These are phyloP conservation scores for Dasyurus viverrinus DNA, from an alignment of 2,113 vertebrate genomes.

Conservation along the genomic window DNA sequence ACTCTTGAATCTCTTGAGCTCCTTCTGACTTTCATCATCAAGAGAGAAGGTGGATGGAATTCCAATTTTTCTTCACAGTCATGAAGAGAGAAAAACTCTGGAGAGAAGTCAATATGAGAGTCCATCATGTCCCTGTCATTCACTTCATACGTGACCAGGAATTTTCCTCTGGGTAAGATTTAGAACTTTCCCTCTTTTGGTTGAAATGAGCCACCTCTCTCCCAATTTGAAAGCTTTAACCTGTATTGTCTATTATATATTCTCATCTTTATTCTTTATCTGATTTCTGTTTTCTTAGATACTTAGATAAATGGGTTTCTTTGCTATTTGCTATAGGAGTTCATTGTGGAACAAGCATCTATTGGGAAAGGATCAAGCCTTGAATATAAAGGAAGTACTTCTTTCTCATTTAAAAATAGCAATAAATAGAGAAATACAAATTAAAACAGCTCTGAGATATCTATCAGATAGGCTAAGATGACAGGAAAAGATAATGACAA, in stretches of 20 bases:
- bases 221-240: too few species aligned
- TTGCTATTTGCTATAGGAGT: neutral
- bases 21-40: too few species aligned
- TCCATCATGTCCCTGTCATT: neutral
- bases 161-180: too few species aligned
- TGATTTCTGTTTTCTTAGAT: neutral
- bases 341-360: neutral
- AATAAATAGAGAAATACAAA: neutral
- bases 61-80: too few species aligned
- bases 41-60: too few species aligned
- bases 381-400: neutral
- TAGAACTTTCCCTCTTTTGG: too few species aligned
- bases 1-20: too few species aligned
- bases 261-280: neutral
- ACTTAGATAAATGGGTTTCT: neutral
- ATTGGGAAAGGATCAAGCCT: neutral
- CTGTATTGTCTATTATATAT: neutral
- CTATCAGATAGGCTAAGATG: too few species aligned
- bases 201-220: too few species aligned
- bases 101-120: neutral
- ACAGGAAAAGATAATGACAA: too few species aligned
- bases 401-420: neutral
- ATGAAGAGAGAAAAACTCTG: neutral
- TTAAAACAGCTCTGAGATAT: too few species aligned
- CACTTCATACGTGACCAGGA: too few species aligned